Evolutionary conservation across 2,888 invertebrate species (phyloP), one percentile per base, ranked within the genome.

Genomic region (Meiosimyza decipiens): DNA sequence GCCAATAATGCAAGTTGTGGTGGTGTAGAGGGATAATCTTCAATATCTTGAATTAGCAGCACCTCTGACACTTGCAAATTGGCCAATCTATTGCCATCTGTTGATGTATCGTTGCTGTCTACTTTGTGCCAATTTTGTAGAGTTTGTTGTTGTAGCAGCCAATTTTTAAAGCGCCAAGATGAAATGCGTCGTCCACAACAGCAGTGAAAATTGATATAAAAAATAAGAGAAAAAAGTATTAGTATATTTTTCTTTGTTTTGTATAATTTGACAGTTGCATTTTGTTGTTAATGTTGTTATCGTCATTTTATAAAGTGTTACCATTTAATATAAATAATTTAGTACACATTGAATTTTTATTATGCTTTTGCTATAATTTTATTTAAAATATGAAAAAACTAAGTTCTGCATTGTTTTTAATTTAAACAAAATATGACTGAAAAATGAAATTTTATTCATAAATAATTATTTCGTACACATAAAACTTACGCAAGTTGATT

Each of bases 281-380:
- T 49, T 51, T 52, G 51, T 60, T 69, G 62, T 52, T 51, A 60
- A 16, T 51, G 52, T 70, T 54, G 47, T 54, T 51, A 2, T 59
- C 18, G 15, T 28, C 15, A 57, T 57, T 57, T 22, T 57, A 18
- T 57, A 28, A 47, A 63, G 63, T 57, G 64, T 50, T 54, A 74
- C 74, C 74, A 73, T 74, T 74, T 67, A 62, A 73, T 18, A 71
- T 66, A 49, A 65, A 68, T 16, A 71, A 69, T 71, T 72, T 68
- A 71, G 72, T 73, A 68, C 68, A 71, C 74, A 74, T 74, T 63
- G 63, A 74, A 68, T 74, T 74, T 74, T 52, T 67, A 64, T 59
- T 40, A 2, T 55, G 28, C 13, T 55, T 65, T 74, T 69, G 51
- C 59, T 71, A 51, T 52, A 65, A 64, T 18, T 64, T 64, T 7